Base-by-base conservation (phyloP, 2,888 invertebrate species). In the Cataglyphis rosenhaueri region DNA sequence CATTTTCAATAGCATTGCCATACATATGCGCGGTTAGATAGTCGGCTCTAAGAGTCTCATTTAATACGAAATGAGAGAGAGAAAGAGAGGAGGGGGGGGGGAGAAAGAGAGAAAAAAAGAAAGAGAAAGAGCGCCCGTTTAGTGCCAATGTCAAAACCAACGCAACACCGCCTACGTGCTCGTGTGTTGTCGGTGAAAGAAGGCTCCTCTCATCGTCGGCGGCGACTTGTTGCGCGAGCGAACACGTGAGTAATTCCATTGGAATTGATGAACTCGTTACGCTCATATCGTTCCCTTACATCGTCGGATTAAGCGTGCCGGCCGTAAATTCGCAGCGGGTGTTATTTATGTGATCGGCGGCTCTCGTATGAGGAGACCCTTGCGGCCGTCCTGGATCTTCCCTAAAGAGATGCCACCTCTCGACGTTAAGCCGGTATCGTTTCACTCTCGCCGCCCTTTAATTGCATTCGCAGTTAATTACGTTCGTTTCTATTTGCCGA, bases 71-170 rank as follows among this genome's bases (percentile, higher is more conserved):
- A 78, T 32, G 21, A 78, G 68, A 70, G 64, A 76, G 64, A 76
- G 21, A 78, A 57, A 70, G 64, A 76, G 41, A 73, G 59, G 59
- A 73, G 10, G 0, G 21, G 0, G 21, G 15, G 18, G 35, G 52
- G 6, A 35, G 9, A 15, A 52, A 21, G 15, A 15, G 18, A 21
- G 21, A 41, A 18, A 21, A 48, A 15, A n/a, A 21, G 32, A 21
- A 41, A 32, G 21, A 21, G 44, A 52, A 18, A 48, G 29, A 52
- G 48, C 25, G 64, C 15, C 84, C 61, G 90, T 91, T 91, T 89
- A 87, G 88, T 90, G 90, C 88, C 92, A 92, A 92, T 91, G 91
- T 91, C 90, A 91, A 89, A 92, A 90, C 91, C 92, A 91, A 91
- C 91, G 91, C 91, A 88, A 81, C 48, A 81, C 86, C 92, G 90